A percentile compares a stretch with the other conserved stretches of the same genome.
phyloP scores from a whole-genome alignment of 2,888 invertebrate genomes.

The Heliconius aoede region DNA sequence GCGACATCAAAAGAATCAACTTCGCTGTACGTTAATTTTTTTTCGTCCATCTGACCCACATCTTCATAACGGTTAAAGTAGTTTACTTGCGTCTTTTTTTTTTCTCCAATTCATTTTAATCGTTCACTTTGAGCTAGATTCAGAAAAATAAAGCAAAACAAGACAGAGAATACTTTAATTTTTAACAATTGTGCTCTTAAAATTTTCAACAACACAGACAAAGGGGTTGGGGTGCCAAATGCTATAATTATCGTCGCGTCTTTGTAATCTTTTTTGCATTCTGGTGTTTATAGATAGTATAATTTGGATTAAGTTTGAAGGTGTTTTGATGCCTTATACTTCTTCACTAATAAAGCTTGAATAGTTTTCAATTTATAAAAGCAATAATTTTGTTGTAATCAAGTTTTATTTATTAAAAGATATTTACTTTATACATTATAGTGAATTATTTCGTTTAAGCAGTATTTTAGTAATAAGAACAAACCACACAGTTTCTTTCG shows the following conservation, averaged over 20 bases:
- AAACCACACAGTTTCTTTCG: not conserved
- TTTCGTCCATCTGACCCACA: constrained; percentile 56
- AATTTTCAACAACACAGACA: constrained; percentile 26
- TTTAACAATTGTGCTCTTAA: constrained; percentile 26
- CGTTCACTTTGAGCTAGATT: constrained; percentile 21
- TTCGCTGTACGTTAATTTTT: constrained; percentile 51
- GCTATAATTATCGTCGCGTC: constrained; percentile 29
- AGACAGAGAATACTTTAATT: constrained; percentile 16
- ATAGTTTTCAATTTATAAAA: not conserved
- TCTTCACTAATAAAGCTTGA: too few relatives aligned
- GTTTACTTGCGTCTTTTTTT: constrained; percentile 47
- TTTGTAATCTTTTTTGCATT: constrained; percentile 19
- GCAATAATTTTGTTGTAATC: not conserved
- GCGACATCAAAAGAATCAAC: constrained; percentile 45
- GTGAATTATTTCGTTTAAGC: not conserved
- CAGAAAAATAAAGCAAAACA: constrained; percentile 30
- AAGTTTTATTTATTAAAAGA: not conserved
- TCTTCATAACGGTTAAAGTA: constrained; percentile 56
- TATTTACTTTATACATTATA: too few relatives aligned
- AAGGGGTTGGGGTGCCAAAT: constrained; percentile 28
- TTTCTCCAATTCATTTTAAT: constrained; percentile 22
- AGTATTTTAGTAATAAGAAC: not conserved
- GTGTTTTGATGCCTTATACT: not conserved
- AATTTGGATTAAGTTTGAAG: constrained; percentile 6
- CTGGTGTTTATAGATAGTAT: not conserved